phyloP scores from a whole-genome alignment of 2,113 vertebrate species.

The Parotia lawesii region DNA sequence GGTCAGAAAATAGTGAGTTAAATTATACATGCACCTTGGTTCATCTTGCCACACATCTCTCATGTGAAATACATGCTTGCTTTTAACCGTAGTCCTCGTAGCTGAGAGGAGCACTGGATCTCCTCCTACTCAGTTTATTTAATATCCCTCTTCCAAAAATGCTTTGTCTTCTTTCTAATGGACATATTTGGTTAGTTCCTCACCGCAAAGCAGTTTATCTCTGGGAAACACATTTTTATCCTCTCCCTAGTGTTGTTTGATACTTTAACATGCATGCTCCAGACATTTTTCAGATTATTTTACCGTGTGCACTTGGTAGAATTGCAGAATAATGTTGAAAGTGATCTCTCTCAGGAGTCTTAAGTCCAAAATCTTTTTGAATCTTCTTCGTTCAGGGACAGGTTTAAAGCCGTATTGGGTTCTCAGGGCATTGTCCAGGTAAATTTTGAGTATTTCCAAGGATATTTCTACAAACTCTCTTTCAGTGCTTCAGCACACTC shows the following conservation, averaged over 20 bases:
- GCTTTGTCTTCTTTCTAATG: not conserved
- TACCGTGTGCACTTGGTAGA: fast-evolving
- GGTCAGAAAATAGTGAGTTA: constrained; percentile 72
- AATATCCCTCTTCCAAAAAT: not conserved
- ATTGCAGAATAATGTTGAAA: not conserved
- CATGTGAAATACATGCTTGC: not conserved
- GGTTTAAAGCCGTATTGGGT: not conserved
- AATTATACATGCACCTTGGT: not conserved
- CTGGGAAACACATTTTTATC: not conserved
- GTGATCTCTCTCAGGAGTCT: not conserved
- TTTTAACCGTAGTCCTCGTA: not conserved
- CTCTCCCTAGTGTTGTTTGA: not conserved
- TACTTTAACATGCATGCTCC: not conserved
- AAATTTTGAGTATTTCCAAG: not conserved
- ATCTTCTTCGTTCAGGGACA: not conserved
- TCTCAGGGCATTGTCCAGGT: not conserved
- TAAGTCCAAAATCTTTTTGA: not conserved
- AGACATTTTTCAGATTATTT: not conserved
- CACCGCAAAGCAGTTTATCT: not conserved
- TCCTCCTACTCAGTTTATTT: not conserved
- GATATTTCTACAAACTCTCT: not conserved
- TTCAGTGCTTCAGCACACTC: not conserved
- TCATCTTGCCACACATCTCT: not conserved
- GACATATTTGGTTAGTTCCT: not conserved
- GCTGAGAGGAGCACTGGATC: not conserved